Evolutionary conservation across 2,797 vertebrate genomes (phyloP).

Genomic region (Naso thynnoides): DNA sequence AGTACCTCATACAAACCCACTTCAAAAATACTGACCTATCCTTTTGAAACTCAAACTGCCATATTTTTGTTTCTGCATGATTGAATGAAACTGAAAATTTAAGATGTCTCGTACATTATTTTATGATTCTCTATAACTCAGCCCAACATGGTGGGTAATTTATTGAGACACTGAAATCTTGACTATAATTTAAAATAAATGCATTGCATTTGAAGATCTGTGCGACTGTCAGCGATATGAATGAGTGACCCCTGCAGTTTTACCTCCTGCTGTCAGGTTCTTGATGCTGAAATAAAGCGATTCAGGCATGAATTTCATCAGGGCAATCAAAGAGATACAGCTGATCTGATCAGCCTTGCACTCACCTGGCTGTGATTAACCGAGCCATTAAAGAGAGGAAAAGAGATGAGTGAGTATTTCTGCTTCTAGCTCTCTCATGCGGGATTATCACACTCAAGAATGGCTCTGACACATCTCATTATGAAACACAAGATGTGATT

Average conservation of each 20-base stretch:
- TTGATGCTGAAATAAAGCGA: constrained; percentile 38
- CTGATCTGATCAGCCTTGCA: constrained; percentile 37
- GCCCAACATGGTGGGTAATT: background rate
- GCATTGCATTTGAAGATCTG: background rate
- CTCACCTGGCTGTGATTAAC: constrained; percentile 48
- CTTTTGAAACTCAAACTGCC: background rate
- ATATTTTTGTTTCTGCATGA: constrained; percentile 7
- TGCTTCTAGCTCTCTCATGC: constrained; percentile 20
- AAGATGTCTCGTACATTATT: constrained; percentile 10
- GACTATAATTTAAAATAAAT: constrained; percentile 16
- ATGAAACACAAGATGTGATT: constrained; percentile 57
- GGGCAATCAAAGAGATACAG: constrained; percentile 35
- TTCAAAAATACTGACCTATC: too few relatives aligned
- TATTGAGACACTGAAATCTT: constrained; percentile 6
- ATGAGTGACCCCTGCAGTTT: constrained; percentile 33
- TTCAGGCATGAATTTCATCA: constrained; percentile 48
- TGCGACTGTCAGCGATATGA: background rate
- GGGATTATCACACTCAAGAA: constrained; percentile 42
- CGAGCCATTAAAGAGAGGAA: constrained; percentile 4
- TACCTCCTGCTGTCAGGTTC: constrained; percentile 32
- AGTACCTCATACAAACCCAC: too few relatives aligned
- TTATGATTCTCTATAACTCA: constrained; percentile 15
- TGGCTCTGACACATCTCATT: constrained; percentile 61
- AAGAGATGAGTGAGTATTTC: constrained; percentile 38
- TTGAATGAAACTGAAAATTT: constrained; percentile 25